Conservation (phyloP, 2,113 vertebrate species). For the Brachyistius frenatus region DNA sequence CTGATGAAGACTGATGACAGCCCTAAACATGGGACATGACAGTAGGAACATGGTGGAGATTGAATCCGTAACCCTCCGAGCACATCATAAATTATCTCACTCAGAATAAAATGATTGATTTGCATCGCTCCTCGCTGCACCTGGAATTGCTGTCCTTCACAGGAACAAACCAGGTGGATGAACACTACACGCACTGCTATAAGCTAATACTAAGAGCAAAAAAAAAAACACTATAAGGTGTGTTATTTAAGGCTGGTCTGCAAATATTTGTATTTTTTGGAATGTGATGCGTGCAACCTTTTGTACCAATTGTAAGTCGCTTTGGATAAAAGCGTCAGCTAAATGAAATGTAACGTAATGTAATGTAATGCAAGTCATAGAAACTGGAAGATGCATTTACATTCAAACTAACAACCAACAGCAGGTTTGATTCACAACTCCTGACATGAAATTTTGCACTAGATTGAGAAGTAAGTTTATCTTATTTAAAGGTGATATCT, state of each 20-base stretch:
- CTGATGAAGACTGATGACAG: constrained; percentile 97
- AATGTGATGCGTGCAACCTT: too few relatives aligned
- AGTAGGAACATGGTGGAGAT: constrained; percentile 90
- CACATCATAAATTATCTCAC: constrained; percentile 97
- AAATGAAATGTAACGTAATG: neutral
- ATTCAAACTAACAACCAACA: constrained; percentile 24
- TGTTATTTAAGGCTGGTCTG: constrained; percentile 41
- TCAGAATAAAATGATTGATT: constrained; percentile 97
- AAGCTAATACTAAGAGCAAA: constrained; percentile 31
- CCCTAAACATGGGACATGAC: constrained; percentile 88
- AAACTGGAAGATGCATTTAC: constrained; percentile 21
- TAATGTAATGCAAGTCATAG: constrained; percentile 5
- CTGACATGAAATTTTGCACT: constrained; percentile 5
- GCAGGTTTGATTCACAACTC: constrained; percentile 4
- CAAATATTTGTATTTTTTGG: constrained; percentile 1
- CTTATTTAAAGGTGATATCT: constrained; percentile 32
- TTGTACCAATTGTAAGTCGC: too few relatives aligned
- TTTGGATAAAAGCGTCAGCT: too few relatives aligned
- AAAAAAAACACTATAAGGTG: constrained; percentile 45
- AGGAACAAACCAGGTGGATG: constrained; percentile 43
- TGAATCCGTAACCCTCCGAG: constrained; percentile 93
- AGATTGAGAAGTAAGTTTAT: constrained; percentile 8
- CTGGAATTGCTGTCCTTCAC: constrained; percentile 84
- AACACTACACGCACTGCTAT: constrained; percentile 28
- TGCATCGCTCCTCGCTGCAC: constrained; percentile 86